Evolutionary conservation across 2,113 vertebrate species (phyloP).

Genomic region (Struthio camelus): DNA sequence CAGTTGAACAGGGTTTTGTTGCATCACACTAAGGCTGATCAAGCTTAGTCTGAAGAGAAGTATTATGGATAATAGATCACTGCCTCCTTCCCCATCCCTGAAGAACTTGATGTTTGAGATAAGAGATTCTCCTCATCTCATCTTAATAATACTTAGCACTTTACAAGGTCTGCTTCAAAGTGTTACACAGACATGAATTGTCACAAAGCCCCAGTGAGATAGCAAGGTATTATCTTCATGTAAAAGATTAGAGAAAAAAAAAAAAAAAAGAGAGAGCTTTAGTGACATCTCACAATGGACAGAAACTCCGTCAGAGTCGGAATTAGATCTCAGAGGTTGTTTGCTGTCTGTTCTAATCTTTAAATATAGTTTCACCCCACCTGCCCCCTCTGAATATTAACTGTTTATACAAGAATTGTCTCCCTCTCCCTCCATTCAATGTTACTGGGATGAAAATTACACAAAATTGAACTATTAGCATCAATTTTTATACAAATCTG

Average conservation of each 20-base stretch:
- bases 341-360: conserved; percentile 21
- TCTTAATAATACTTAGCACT: conserved; percentile 60
- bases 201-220: conserved; percentile 31
- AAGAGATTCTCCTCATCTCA: conserved; percentile 58
- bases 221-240: conserved; percentile 31
- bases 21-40: conserved; percentile 48
- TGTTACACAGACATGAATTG: neutral
- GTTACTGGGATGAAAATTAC: neutral
- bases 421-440: neutral
- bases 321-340: neutral
- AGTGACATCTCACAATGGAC: conserved; percentile 31
- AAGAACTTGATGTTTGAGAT: conserved; percentile 56
- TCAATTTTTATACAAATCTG: conserved; percentile 29
- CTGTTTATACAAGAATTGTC: conserved; percentile 48
- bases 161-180: conserved; percentile 58
- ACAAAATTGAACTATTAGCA: conserved; percentile 58
- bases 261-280: neutral
- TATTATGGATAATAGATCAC: conserved; percentile 25
- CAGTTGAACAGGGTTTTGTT: conserved; percentile 42
- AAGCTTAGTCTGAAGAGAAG: conserved; percentile 21
- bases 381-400: conserved; percentile 36
- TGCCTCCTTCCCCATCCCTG: conserved; percentile 36
- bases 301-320: neutral
- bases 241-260: neutral
- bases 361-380: conserved; percentile 32